Evolutionary conservation across 1,140 invertebrate species (phyloP).

Genomic region (Scaptomyza montana): DNA sequence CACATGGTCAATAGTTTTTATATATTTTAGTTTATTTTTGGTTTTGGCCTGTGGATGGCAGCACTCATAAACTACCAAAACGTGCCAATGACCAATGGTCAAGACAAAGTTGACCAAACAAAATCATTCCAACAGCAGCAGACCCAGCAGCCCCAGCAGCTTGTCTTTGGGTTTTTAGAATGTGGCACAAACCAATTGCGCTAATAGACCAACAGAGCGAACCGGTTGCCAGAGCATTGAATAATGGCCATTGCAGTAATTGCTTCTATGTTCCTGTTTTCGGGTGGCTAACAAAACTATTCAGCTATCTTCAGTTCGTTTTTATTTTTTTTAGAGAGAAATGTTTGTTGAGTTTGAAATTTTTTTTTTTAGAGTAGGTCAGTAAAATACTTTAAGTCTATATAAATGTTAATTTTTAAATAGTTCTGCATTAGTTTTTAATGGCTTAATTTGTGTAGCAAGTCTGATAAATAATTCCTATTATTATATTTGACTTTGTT

Average conservation of each 20-base stretch:
- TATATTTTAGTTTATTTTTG: background rate
- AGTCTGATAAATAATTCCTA: no score
- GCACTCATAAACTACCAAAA: constrained; percentile 46
- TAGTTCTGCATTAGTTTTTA: no score
- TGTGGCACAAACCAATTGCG: constrained; percentile 73
- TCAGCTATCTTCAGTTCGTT: no score
- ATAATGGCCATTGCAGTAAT: constrained; percentile 61
- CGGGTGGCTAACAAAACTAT: no score
- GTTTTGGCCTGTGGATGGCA: constrained; percentile 1
- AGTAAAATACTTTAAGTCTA: no score
- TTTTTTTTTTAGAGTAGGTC: no score
- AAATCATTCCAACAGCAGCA: constrained; percentile 17
- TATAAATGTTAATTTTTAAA: no score
- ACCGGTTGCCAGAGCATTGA: constrained; percentile 51
- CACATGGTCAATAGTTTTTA: constrained; percentile 23
- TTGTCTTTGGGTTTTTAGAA: constrained; percentile 36
- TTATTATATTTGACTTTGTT: no score
- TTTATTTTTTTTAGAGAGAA: no score
- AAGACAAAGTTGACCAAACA: constrained; percentile 26
- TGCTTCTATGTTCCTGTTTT: constrained; percentile 20
- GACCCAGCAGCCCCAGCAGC: no score
- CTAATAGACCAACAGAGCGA: constrained; percentile 54
- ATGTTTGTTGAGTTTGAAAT: no score
- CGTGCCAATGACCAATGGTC: constrained; percentile 48
- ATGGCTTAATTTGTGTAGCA: no score